Conservation (phyloP, 2,113 vertebrate species). For the Uria aalge region DNA sequence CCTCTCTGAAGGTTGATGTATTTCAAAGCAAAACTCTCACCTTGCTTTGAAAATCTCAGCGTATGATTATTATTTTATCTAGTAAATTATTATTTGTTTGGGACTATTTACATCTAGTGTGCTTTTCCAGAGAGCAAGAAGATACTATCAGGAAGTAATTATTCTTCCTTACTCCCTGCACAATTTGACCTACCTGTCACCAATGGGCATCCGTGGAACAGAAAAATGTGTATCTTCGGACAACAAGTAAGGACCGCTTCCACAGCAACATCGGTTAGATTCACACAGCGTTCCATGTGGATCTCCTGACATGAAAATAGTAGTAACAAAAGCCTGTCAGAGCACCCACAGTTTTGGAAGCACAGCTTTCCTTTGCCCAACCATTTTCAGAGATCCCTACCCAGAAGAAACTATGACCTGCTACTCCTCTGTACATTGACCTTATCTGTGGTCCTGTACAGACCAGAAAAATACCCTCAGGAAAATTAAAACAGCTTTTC, state of each 20-base stretch:
- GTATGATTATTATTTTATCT: neutral
- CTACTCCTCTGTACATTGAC: neutral
- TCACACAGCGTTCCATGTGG: conserved; percentile 82
- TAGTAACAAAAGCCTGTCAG: neutral
- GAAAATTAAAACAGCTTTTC: neutral
- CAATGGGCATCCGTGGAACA: conserved; percentile 84
- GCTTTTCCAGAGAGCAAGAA: neutral
- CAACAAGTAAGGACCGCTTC: conserved; percentile 81
- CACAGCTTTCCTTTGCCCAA: neutral
- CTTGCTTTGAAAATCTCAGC: neutral
- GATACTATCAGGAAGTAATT: neutral
- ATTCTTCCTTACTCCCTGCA: neutral
- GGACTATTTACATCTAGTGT: neutral
- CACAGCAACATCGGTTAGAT: conserved; percentile 80
- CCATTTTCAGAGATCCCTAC: neutral
- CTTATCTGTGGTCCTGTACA: neutral
- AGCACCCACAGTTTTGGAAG: neutral
- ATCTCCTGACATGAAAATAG: conserved; percentile 74
- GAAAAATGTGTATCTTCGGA: conserved; percentile 80
- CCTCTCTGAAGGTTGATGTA: neutral
- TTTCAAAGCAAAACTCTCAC: neutral
- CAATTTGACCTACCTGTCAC: conserved; percentile 78
- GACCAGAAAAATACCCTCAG: neutral
- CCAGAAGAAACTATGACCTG: neutral
- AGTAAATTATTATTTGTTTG: neutral